Base-by-base conservation (phyloP, 2,797 vertebrate genomes). In the Xenentodon cancila region DNA sequence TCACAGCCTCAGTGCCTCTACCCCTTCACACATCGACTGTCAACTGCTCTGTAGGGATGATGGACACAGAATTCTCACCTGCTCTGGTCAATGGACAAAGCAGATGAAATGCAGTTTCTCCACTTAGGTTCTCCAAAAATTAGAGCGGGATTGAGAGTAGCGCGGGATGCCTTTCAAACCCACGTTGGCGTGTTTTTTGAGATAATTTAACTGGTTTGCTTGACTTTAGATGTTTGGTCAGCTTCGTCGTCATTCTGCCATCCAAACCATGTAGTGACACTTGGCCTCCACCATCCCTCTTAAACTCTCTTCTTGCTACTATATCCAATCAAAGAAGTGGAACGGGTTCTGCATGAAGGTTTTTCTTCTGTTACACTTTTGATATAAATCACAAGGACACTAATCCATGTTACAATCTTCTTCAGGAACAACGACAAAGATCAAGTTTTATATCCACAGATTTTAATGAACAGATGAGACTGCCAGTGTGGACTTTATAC, bases 1-100 rank as follows among this genome's bases (percentile, higher is more conserved):
- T 80, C 70, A 65, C 73, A 34, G 76, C 85, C 79, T 82, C 74
- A 70, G 86, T 91, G 89, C 88, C 89, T 87, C 78, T 56, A 47
- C 51, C 57, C 71, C 44, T 59, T 30, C 25, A 21, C 64, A 12
- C 49, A 56, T 53, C n/a, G 3, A 64, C 66, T 57, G 68, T 64
- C 49, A 21, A 59, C 57, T 51, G 59, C 59, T 48, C 18, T 47
- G 40, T 66, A 16, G 53, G 27, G 53, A 51, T 20, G 56, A 53
- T 21, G 11, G 53, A 52, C 49, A 56, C 51, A 30, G 40, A 45
- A 13, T 40, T 40, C 37, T 40, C 21, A 55, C 45, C 30, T 49
- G 54, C 63, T 73, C 40, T 46, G 73, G 67, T 60, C 54, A 72
- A 19, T 32, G 11, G 13, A n/a, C 55, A 61, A 37, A 11, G 12